Evolutionary conservation across 1,140 invertebrate genomes (phyloP), one percentile per base, ranked within the genome.

Genomic region (Vanessa tameamea): DNA sequence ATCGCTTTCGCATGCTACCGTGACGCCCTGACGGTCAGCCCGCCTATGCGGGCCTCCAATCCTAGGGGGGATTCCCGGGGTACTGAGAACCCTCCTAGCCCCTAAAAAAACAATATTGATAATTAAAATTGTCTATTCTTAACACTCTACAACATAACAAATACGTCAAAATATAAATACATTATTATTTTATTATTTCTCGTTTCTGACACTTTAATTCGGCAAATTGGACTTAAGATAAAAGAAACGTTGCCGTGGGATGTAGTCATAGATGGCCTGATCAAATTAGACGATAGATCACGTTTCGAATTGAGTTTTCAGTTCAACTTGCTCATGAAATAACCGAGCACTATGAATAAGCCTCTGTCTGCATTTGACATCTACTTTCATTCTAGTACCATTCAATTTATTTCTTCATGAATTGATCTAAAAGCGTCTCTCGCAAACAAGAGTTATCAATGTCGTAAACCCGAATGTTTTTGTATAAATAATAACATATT

Each of bases 261-360:
- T 4, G 13, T 51, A 26, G 61, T 50, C 61, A 71, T 64, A 63
- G 20, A 20, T 61, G 14, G 31, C 61, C 23, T 64, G 69, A 71
- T 71, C 69, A 71, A 71, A 51, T 63, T 65, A 37, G 20, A 59
- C 61, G 76, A 78, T 78, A 74, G 72, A 74, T 78, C 76, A 78
- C 76, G 72, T 78, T 69, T 74, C 50, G 67, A 78, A 78, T 78
- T 78, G 69, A 69, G 70, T 73, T 73, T 78, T 69, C 76, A 74
- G 64, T 53, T 57, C 31, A 50, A 66, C 15, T 67, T 61, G 43
- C n/a, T 66, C 47, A 37, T 61, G 37, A 26, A 73, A 65, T 69
- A 43, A 55, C 53, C 66, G 15, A 12, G 47, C n/a, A 26, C 51
- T 51, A 26, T 69, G 64, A 26, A 66, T 31, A 50, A 31, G 20